phyloP scores from a whole-genome alignment of 2,113 vertebrate genomes.

The Geococcyx californianus region DNA sequence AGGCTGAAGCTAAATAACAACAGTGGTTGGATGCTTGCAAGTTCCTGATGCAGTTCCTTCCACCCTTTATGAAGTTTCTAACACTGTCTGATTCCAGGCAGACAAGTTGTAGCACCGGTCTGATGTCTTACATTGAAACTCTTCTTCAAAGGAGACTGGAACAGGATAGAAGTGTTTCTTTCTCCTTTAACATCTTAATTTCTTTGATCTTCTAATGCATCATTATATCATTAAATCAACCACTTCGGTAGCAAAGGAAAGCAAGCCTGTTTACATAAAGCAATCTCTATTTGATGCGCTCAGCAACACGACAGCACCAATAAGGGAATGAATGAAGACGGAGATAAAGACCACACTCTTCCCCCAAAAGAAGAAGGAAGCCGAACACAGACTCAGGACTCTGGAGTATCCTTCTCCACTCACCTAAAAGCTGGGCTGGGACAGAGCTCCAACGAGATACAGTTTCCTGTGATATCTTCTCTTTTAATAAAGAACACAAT shows the following conservation, averaged over 20 bases:
- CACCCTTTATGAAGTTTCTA: background rate
- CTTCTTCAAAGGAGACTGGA: background rate
- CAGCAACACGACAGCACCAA: background rate
- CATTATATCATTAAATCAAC: background rate
- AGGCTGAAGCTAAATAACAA: background rate
- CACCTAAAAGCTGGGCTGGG: background rate
- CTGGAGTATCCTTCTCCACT: background rate
- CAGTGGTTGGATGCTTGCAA: background rate
- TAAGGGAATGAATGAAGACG: background rate
- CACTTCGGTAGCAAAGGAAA: background rate
- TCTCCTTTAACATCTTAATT: background rate
- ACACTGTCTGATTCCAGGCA: background rate
- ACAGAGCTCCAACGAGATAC: background rate
- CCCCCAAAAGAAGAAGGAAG: background rate
- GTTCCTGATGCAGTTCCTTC: background rate
- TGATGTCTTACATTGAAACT: background rate
- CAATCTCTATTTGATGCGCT: background rate
- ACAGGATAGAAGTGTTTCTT: background rate
- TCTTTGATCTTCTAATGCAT: conserved; percentile 34
- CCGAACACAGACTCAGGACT: background rate
- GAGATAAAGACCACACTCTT: background rate
- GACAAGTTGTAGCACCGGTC: background rate
- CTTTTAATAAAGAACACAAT: background rate
- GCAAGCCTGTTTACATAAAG: background rate
- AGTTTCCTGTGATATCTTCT: background rate